A percentile compares a stretch with the other conserved stretches of the same genome.
These are phyloP conservation scores for Hydractinia echinata DNA, from an alignment of 30 jellyfish, hydroid and myxozoan genomes.

Conservation along the genomic window DNA sequence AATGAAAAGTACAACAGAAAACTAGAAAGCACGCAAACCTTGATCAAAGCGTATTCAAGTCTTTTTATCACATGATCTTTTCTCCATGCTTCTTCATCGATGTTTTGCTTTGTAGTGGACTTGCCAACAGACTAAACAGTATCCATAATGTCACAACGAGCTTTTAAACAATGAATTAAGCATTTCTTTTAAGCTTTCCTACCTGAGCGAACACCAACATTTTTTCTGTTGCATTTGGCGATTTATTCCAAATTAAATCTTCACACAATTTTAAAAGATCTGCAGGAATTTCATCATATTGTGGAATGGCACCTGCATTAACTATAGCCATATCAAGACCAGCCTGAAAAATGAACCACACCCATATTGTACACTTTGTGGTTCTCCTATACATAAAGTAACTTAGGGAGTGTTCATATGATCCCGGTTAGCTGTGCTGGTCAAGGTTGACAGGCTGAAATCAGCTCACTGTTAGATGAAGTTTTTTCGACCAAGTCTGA, in stretches of 20 bases:
- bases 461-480: too few relatives aligned
- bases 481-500: too few relatives aligned
- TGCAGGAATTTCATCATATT: slow-evolving; percentile 88
- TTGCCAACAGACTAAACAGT: slow-evolving; percentile 57
- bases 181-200: background rate
- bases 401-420: too few relatives aligned
- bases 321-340: slow-evolving; percentile 99
- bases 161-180: background rate
- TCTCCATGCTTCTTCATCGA: slow-evolving; percentile 73
- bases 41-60: slow-evolving; percentile 76
- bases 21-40: slow-evolving; percentile 30
- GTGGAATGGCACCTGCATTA: slow-evolving; percentile 92
- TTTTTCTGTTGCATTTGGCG: slow-evolving; percentile 71
- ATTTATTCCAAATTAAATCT: slow-evolving; percentile 80
- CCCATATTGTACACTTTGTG: too few relatives aligned
- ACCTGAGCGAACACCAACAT: slow-evolving; percentile 97
- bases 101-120: slow-evolving; percentile 55
- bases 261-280: slow-evolving; percentile 80
- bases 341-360: slow-evolving; percentile 39
- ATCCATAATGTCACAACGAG: background rate
- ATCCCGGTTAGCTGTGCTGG: too few relatives aligned
- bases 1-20: too few relatives aligned
- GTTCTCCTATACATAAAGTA: too few relatives aligned
- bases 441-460: too few relatives aligned
- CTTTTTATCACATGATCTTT: slow-evolving; percentile 52